A percentile compares a stretch with the other conserved stretches of the same genome.
phyloP scores from a whole-genome alignment of 1,140 invertebrate genomes.

The Dendroctonus ponderosae region DNA sequence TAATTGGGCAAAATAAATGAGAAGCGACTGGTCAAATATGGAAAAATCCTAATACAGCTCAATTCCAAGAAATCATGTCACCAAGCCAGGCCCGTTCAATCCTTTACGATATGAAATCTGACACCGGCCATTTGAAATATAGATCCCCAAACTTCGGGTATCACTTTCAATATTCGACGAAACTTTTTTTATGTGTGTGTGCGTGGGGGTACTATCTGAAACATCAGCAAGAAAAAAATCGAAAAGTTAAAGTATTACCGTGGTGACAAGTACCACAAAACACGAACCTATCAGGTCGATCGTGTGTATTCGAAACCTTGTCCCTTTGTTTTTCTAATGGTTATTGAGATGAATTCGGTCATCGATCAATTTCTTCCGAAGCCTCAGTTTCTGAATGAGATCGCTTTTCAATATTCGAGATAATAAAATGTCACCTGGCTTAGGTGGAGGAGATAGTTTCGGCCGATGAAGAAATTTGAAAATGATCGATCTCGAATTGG shows the following conservation, averaged over 20 bases:
- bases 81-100: conserved; percentile 12
- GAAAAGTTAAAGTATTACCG: conserved; percentile 19
- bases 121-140: conserved; percentile 23
- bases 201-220: conserved; percentile 17
- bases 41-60: conserved; percentile 9
- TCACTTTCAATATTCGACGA: conserved; percentile 23
- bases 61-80: conserved; percentile 27
- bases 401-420: conserved; percentile 15
- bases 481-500: too few relatives aligned
- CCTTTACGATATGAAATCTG: conserved; percentile 28
- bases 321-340: conserved; percentile 27
- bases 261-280: conserved; percentile 25
- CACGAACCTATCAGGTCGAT: conserved; percentile 17
- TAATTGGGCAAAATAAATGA: too few relatives aligned
- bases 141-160: conserved; percentile 14
- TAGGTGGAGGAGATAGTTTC: not conserved
- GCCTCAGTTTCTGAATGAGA: conserved; percentile 11
- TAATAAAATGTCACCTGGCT: conserved; percentile 13
- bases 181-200: conserved; percentile 6
- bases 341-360: conserved; percentile 21
- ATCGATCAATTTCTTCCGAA: conserved; percentile 19
- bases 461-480: not conserved
- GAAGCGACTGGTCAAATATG: not conserved
- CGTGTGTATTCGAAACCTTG: conserved; percentile 17
- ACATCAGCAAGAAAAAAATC: conserved; percentile 3